Evolutionary conservation across 2,113 vertebrate species (phyloP), one percentile per base, ranked within the genome.

Genomic region (Phyllopteryx taeniolatus): DNA sequence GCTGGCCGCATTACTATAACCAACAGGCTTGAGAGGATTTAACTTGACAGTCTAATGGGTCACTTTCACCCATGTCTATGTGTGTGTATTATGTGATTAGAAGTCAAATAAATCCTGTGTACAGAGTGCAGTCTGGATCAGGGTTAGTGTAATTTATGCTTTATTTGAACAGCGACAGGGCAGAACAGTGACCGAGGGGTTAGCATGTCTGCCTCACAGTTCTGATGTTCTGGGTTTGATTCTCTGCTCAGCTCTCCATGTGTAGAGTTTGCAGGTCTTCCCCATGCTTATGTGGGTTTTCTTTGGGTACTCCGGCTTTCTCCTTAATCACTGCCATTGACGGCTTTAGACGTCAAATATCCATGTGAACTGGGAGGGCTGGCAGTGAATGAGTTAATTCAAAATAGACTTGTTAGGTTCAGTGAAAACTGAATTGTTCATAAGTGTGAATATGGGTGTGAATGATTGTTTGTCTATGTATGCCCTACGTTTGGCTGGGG

Each of bases 1-100:
- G 82, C 72, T 80, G 43, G 83, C 79, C 73, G 73, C 67, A 43
- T 63, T 51, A 46, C 75, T 77, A 82, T 87, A 67, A 83, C 81
- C 83, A 73, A 72, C 27, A 73, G 79, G 76, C 74, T 77, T 83
- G 43, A 73, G 12, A 72, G 56, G 60, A 67, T 22, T 39, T 35
- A 56, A 27, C 35, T 73, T 13, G 63, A 73, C 1, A 14, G 8
- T 31, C 31, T 39, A 56, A 70, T 66, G 31, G n/a, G 35, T 44
- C 22, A 15, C 39, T 59, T 56, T 59, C 68, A 19, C 67, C 44
- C 5, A 17, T 47, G 8, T 44, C 3, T 33, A 22, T 5, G 0
- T 15, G 70, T 53, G 12, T 31, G 49, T 42, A 14, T 33, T 17
- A 15, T 67, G 64, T 44, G 35, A n/a, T 61, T 53, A 46, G 22